A percentile compares a stretch with the other conserved stretches of the same genome.
phyloP scores from a whole-genome alignment of 2,113 vertebrate genomes.

The Procavia capensis region DNA sequence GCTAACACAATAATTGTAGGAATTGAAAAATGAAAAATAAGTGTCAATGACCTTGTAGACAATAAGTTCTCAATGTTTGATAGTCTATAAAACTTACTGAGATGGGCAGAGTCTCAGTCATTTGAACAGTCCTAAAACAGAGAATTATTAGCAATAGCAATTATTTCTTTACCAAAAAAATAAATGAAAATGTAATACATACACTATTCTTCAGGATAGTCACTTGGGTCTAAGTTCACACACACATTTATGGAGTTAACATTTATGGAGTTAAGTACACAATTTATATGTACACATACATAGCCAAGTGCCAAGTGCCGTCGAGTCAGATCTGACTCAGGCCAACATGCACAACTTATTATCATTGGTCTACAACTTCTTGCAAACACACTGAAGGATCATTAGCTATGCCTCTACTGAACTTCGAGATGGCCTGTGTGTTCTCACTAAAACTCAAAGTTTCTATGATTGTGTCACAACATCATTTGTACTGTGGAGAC shows the following conservation, averaged over 20 bases:
- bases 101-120: background rate
- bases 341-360: background rate
- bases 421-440: background rate
- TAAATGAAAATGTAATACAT: constrained; percentile 22
- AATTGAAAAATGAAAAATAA: constrained; percentile 54
- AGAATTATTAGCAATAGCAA: constrained; percentile 20
- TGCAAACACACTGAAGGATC: background rate
- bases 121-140: constrained; percentile 19
- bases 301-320: no score
- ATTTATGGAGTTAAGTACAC: background rate
- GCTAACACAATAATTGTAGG: background rate
- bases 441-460: background rate
- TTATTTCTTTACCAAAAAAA: constrained; percentile 6
- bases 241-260: no score
- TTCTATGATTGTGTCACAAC: constrained; percentile 33
- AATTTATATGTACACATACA: background rate
- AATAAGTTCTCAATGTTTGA: background rate
- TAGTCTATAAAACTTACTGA: constrained; percentile 36
- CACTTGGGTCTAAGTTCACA: background rate
- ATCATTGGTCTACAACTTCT: background rate
- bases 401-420: background rate
- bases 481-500: no score
- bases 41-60: background rate
- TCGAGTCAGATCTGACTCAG: no score
- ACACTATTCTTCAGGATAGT: constrained; percentile 1